Evolutionary conservation across 2,797 vertebrate species (phyloP), one percentile per base, ranked within the genome.

Genomic region (Sebastes dallii): DNA sequence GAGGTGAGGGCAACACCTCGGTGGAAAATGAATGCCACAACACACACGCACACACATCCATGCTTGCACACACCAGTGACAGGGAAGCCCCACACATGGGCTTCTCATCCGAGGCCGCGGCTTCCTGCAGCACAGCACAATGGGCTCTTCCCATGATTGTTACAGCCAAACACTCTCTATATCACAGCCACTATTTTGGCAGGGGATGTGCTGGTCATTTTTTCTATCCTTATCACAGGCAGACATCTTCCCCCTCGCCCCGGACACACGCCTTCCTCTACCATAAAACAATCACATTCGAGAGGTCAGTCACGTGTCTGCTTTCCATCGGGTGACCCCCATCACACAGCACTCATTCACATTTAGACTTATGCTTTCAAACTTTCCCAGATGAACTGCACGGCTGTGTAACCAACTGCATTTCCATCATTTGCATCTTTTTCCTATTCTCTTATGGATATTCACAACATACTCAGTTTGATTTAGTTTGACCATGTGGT

Each of bases 81-180:
- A 84, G 84, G 77, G 89, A 91, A 89, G 77, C 89, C 84, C 87
- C 76, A 73, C 86, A 91, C 66, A 81, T 87, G 91, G 77, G 36
- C 81, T 93, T 92, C 88, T 93, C 91, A 91, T 94, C 87, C 22
- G 22, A 85, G 82, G 82, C 90, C 81, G 85, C 36, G 71, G 86
- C 78, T 94, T 95, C 92, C 94, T 95, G 91, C 88, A 88, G 86
- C 75, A 62, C 83, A 36, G 88, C 71, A 95, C 95, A 96, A 95
- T 96, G 91, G 91, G 68, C 91, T 93, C 92, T 96, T 95, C 95
- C 96, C 94, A 70, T 66, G 80, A 96, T 96, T 96, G 95, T 96
- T 93, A 66, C 22, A 50, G 42, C 32, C 64, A 34, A 36, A 75
- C 78, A 55, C 55, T 88, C 86, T 89, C 90, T 83, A 75, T 88